These are phyloP conservation scores for Morpho helenor DNA, from an alignment of 2,888 invertebrate genomes.

Conservation along the genomic window DNA sequence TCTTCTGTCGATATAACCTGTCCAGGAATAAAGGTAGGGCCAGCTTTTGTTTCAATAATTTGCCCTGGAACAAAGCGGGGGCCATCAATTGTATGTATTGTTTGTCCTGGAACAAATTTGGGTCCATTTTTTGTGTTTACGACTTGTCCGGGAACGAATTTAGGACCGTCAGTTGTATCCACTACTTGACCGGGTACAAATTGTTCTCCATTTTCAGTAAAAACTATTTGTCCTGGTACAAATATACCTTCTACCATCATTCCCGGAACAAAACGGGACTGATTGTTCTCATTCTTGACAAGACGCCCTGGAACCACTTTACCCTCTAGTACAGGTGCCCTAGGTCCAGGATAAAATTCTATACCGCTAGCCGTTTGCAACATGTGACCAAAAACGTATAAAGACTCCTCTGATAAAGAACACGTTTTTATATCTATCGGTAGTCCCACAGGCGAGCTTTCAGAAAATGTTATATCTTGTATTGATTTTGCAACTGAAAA, in stretches of 20 bases:
- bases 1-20: slow-evolving; percentile 84
- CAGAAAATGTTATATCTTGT: slow-evolving; percentile 76
- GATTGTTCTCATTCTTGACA: slow-evolving; percentile 79
- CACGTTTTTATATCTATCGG: slow-evolving; percentile 79
- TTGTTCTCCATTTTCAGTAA: slow-evolving; percentile 84
- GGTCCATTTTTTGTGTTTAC: slow-evolving; percentile 83
- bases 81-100: slow-evolving; percentile 84
- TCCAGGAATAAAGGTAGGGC: slow-evolving; percentile 88
- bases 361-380: slow-evolving; percentile 82
- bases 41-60: slow-evolving; percentile 86
- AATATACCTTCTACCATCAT: slow-evolving; percentile 83
- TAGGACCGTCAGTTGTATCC: slow-evolving; percentile 83
- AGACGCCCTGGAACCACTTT: slow-evolving; percentile 83
- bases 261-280: slow-evolving; percentile 84
- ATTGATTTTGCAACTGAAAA: slow-evolving; percentile 80
- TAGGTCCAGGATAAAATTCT: slow-evolving; percentile 81
- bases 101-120: slow-evolving; percentile 85
- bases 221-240: slow-evolving; percentile 84
- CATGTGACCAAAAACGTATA: slow-evolving; percentile 83
- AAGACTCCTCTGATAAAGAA: slow-evolving; percentile 70
- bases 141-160: slow-evolving; percentile 89
- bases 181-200: slow-evolving; percentile 86
- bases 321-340: slow-evolving; percentile 72
- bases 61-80: slow-evolving; percentile 89
- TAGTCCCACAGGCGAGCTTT: slow-evolving; percentile 75